Base-by-base conservation (phyloP, 2,797 vertebrate species). In the Staurois parvus region DNA sequence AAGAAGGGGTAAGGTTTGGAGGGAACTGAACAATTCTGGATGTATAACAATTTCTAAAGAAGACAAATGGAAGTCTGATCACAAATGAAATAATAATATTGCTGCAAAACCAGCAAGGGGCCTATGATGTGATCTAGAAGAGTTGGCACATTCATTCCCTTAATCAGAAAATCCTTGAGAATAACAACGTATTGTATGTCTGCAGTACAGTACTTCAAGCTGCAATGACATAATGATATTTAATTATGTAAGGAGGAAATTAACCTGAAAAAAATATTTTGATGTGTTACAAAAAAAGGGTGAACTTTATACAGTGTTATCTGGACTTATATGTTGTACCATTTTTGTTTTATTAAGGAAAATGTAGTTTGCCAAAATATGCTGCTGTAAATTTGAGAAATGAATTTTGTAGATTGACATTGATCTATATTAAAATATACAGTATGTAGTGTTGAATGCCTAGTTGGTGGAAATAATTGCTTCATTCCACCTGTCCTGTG, bases 31-130 rank as follows among this genome's bases (percentile, higher is more conserved):
- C 66, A 69, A 17, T 28, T 15, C 30, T 56, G 78, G 66, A 13
- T 37, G 12, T n/a, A 80, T 42, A 66, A 45, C 11, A 48, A 68
- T 64, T 37, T 66, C 52, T 76, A 76, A 76, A 34, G 40, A 10
- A 68, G 5, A 79, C 15, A 40, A 21, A 79, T 32, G 10, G 10
- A 48, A 32, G 34, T 37, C 1, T 30, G 21, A 4, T 45, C 48
- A 21, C 13, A 80, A 34, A 72, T 29, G n/a, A 45, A 59, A 34
- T 29, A 79, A 70, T 70, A 80, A 70, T 30, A 70, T 48, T 52
- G 28, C 29, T 29, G 2, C 3, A 59, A 24, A 32, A 59, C 32
- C 4, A 5, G 37, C 34, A n/a, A 72, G 34, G 24, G 21, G 12
- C 68, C 8, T 26, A 52, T 15, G 59, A 64, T 52, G 48, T 52